Evolutionary conservation across 1,140 invertebrate species (phyloP), one percentile per base, ranked within the genome.

Genomic region (Brachionus koreanus): DNA sequence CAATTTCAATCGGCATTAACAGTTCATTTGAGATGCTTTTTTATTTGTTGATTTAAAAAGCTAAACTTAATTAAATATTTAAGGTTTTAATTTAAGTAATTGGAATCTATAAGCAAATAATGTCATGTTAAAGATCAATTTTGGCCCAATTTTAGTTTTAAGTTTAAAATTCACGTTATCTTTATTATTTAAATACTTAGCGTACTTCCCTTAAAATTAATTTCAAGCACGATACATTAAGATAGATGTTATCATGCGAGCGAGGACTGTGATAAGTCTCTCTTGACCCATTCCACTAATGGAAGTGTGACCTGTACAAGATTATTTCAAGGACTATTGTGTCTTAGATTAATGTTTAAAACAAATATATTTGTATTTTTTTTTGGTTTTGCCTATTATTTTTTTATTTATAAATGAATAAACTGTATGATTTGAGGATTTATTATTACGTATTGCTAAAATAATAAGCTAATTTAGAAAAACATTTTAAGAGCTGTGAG

Each of bases 91-190:
- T 65, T 65, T n/a, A 16, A 33, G 63, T 65, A 65, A 65, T 65
- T 65, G 63, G 63, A 65, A 65, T 65, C 25, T 65, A 29, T 65
- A 19, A 19, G 49, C 49, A 33, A 65, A 65, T 65, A 65, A 37
- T 65, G 63, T 65, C 63, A 65, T 65, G 63, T 65, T 65, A 35
- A n/a, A 65, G 63, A 65, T 65, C 29, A 65, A 65, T 65, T 65
- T 65, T 33, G 16, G 49, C 16, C 49, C n/a, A 57, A 19, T 57
- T 57, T 57, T 57, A 25, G 19, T 57, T 16, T 57, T 19, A 9
- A 57, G 49, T 57, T 57, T 7, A 57, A 57, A 25, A 57, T 57
- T 57, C 49, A 57, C 49, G 49, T 57, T 57, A 57, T 57, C 49
- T 57, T 42, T 13, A 42, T 42, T 10, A 42, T 25, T 9, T 19